Evolutionary conservation across 2,888 invertebrate species (phyloP).

Genomic region (Ceraclea dissimilis): DNA sequence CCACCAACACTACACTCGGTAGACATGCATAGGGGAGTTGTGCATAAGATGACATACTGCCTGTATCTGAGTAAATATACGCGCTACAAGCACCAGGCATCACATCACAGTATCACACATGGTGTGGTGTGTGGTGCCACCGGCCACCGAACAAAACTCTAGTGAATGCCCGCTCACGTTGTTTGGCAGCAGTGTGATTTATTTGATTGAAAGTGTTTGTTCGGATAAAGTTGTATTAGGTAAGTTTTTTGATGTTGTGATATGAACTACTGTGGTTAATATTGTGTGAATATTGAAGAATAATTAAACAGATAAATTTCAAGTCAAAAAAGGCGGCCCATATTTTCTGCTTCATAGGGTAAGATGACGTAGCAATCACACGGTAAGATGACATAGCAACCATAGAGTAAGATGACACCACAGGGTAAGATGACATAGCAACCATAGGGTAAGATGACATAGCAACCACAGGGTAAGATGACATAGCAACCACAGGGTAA

Average conservation of each 20-base stretch:
- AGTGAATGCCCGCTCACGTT: not conserved
- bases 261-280: conserved; percentile 1
- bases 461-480: too few relatives aligned
- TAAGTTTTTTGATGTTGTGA: not conserved
- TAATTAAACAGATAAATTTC: not conserved
- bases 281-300: not conserved
- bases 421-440: too few relatives aligned
- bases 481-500: too few relatives aligned
- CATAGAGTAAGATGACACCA: too few relatives aligned
- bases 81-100: not conserved
- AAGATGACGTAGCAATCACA: too few relatives aligned
- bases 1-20: too few relatives aligned
- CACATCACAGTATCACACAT: not conserved
- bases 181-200: not conserved
- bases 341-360: not conserved
- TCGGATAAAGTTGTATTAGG: not conserved
- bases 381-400: too few relatives aligned
- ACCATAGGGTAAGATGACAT: too few relatives aligned
- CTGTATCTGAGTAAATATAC: not conserved
- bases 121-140: too few relatives aligned
- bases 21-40: conserved; percentile 2
- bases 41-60: not conserved
- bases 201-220: not conserved
- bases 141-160: not conserved
- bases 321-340: not conserved